Conservation (phyloP, 2,888 invertebrate genomes). For the Eilema depressum region DNA sequence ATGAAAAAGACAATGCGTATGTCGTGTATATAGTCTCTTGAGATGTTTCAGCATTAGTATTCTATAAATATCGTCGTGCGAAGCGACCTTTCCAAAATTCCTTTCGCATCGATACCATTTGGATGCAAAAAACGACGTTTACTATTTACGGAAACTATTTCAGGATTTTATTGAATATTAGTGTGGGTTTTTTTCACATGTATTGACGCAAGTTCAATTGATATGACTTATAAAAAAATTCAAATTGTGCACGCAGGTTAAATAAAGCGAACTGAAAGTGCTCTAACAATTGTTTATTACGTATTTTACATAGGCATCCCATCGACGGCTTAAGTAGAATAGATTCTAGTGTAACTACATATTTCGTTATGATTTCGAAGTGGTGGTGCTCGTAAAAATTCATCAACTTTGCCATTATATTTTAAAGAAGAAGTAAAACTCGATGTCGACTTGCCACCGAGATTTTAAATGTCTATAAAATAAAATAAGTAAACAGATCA, state of each 20-base stretch:
- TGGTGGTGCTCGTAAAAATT: neutral
- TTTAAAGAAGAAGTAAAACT: neutral
- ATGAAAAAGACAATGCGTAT: neutral
- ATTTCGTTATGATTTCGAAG: too few species aligned
- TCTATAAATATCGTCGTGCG: neutral
- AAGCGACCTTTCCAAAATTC: neutral
- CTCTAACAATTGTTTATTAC: neutral
- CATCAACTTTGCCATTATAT: neutral
- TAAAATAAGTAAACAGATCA: too few species aligned
- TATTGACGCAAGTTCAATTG: neutral
- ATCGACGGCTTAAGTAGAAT: neutral
- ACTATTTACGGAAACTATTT: slow-evolving; percentile 5
- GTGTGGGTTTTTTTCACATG: neutral
- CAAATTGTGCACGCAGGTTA: neutral
- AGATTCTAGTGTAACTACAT: too few species aligned
- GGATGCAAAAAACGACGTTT: neutral
- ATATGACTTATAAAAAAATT: neutral
- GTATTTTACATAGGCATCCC: too few species aligned
- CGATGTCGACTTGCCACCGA: neutral
- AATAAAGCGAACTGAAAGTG: neutral
- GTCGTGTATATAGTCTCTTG: neutral
- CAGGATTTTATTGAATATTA: neutral
- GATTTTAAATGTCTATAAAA: too few species aligned
- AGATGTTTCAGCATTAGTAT: slow-evolving; percentile 5
- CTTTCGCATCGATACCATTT: neutral